Percentiles rank a stretch among this genome's conserved stretches.
phyloP scores from a whole-genome alignment of 2,113 vertebrate species.

The Tachysurus vachellii region DNA sequence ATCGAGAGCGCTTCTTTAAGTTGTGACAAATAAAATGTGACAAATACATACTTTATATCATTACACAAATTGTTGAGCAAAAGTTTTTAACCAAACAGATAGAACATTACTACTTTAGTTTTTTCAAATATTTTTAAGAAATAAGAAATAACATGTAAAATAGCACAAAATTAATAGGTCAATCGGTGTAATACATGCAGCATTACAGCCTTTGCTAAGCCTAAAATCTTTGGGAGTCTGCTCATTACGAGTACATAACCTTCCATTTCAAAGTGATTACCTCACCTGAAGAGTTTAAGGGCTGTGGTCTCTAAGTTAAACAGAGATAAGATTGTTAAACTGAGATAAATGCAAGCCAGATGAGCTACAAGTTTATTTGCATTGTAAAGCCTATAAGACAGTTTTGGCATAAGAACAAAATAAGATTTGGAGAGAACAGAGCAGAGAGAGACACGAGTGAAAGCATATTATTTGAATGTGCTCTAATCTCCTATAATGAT shows the following conservation, averaged over 20 bases:
- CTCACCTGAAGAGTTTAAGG: constrained; percentile 11
- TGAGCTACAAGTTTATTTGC: constrained; percentile 23
- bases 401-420: constrained; percentile 42
- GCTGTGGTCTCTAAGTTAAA: constrained; percentile 21
- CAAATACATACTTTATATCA: not conserved
- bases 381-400: constrained; percentile 41
- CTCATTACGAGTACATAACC: constrained; percentile 27
- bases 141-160: not conserved
- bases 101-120: not conserved
- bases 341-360: constrained; percentile 27
- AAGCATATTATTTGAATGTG: constrained; percentile 29
- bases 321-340: constrained; percentile 37
- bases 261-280: constrained; percentile 34
- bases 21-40: not conserved
- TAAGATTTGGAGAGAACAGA: constrained; percentile 43
- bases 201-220: constrained; percentile 7
- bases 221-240: constrained; percentile 21
- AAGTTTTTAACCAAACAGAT: not conserved
- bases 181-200: not conserved
- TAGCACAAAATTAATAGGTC: not conserved
- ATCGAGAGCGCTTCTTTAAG: not conserved
- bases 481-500: constrained; percentile 57
- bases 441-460: constrained; percentile 33
- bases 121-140: not conserved
- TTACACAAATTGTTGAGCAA: not conserved